phyloP scores from a whole-genome alignment of 1,140 invertebrate species.

The Thrips palmi region DNA sequence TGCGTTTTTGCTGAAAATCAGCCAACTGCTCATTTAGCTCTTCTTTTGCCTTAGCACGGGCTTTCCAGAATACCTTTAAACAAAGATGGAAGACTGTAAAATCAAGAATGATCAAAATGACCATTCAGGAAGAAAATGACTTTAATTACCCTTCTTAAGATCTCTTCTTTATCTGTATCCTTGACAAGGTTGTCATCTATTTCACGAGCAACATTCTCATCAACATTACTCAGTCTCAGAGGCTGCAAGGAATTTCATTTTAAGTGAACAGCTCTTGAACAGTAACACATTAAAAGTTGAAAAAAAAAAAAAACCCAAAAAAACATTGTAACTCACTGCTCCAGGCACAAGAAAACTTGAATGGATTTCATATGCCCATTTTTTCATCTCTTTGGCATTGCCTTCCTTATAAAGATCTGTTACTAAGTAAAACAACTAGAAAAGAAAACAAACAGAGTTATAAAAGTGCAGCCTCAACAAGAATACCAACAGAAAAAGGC shows the following conservation, averaged over 20 bases:
- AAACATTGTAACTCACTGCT: slow-evolving; percentile 37
- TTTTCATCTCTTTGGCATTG: slow-evolving; percentile 73
- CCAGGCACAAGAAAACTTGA: slow-evolving; percentile 86
- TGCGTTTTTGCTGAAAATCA: slow-evolving; percentile 79
- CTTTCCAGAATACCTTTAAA: slow-evolving; percentile 60
- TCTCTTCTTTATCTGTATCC: slow-evolving; percentile 75
- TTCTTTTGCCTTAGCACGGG: slow-evolving; percentile 63
- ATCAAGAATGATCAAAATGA: not conserved
- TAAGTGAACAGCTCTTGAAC: not conserved
- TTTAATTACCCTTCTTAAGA: slow-evolving; percentile 47
- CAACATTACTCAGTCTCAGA: slow-evolving; percentile 60
- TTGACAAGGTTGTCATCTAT: slow-evolving; percentile 68
- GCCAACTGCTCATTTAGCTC: slow-evolving; percentile 69
- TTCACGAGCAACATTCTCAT: slow-evolving; percentile 71
- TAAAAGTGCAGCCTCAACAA: not conserved
- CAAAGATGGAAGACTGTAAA: slow-evolving; percentile 7
- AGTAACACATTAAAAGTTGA: slow-evolving; percentile 2
- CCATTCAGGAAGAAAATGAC: not conserved
- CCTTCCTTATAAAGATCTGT: slow-evolving; percentile 71
- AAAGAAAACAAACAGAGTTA: slow-evolving; percentile 20
- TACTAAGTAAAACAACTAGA: slow-evolving; percentile 74
- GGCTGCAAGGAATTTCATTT: slow-evolving; percentile 41
- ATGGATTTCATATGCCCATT: slow-evolving; percentile 96
- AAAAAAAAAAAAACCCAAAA: slow-evolving; percentile 3
- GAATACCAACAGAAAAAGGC: not conserved